Base-by-base conservation (phyloP, 2,888 invertebrate genomes). In the Dynastes tityus region DNA sequence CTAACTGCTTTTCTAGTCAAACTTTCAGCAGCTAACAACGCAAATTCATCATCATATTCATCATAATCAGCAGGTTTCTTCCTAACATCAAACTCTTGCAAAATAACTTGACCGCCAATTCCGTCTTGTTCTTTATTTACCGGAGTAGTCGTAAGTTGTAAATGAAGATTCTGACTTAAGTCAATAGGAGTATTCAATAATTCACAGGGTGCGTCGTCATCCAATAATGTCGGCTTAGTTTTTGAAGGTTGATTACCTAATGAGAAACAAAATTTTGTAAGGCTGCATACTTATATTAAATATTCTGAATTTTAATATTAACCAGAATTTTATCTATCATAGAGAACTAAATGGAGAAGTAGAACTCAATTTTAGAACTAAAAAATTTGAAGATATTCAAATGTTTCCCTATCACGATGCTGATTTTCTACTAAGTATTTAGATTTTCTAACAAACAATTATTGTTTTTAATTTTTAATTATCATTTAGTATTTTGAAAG, bases 11-110 rank as follows among this genome's bases (percentile, higher is more conserved):
- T 88, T 85, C 93, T 93, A 2, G 90, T 90, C 83, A 95, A 89
- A 32, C 95, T 95, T 88, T 95, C 94, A n/a, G 93, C 92, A 22
- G 95, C 95, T 90, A 95, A 87, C 84, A 92, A 91, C 49, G 94
- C 93, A 87, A 96, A 95, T 88, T 95, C 95, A 85, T 94, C 92
- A 84, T 94, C 92, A 37, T 5, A 37, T 82, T 93, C 92, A 82
- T 93, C 93, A 70, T 91, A 90, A 45, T 83, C 83, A 80, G 82
- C 77, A 81, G 80, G 76, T 74, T 40, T 80, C 78, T 80, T 82
- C 79, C 78, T 79, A 11, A 90, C 86, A 1, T 89, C 93, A 84
- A 92, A 92, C 83, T 92, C 91, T 0, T 81, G 75, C 70, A 81
- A 73, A 29, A 82, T 83, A 78, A 86, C 82, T 70, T 84, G 80